Percentiles rank a stretch among this genome's conserved stretches.
phyloP scores from a whole-genome alignment of 2,113 vertebrate genomes.

The Ageneiosus marmoratus region DNA sequence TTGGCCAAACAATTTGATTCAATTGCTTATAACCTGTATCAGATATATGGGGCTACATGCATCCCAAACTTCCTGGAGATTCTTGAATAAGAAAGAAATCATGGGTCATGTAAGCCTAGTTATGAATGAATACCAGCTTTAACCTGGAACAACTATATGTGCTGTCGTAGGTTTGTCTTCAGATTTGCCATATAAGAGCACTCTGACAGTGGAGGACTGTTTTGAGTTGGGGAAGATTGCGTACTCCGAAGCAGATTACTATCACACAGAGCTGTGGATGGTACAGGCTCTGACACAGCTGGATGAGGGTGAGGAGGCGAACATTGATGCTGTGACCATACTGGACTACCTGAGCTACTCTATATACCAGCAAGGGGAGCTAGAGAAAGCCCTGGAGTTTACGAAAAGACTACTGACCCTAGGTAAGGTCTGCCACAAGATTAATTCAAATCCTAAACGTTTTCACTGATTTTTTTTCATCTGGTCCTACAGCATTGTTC shows the following conservation, averaged over 20 bases:
- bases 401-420: slow-evolving; percentile 87
- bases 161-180: slow-evolving; percentile 49
- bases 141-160: background rate
- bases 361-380: slow-evolving; percentile 75
- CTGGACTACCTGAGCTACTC: slow-evolving; percentile 81
- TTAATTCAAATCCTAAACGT: background rate
- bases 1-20: no score
- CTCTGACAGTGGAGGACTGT: slow-evolving; percentile 86
- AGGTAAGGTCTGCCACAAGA: slow-evolving; percentile 70
- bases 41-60: no score
- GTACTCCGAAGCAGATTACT: slow-evolving; percentile 89
- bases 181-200: slow-evolving; percentile 73
- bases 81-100: no score
- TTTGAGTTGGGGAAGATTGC: slow-evolving; percentile 91
- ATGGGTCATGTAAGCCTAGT: no score
- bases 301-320: slow-evolving; percentile 79
- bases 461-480: background rate
- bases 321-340: slow-evolving; percentile 77
- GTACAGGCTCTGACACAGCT: slow-evolving; percentile 86
- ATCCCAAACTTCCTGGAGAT: no score
- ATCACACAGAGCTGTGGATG: slow-evolving; percentile 96
- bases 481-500: background rate
- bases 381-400: slow-evolving; percentile 71
- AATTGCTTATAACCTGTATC: no score
- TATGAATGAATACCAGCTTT: background rate